Base-by-base conservation (phyloP, 2,888 invertebrate genomes). In the Blastobasis lacticolella region DNA sequence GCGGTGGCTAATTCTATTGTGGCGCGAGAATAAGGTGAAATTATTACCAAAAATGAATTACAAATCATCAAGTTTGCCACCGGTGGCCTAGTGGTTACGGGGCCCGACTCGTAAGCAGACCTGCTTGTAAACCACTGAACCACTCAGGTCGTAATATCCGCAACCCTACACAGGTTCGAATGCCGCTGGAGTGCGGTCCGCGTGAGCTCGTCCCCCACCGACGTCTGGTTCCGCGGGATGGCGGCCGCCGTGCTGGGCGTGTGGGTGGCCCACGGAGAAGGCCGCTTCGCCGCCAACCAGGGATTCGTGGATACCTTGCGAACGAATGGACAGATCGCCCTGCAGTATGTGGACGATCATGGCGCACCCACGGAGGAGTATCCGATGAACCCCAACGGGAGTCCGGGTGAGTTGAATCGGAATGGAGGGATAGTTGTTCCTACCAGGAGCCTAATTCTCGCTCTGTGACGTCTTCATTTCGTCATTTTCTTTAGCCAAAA, bases 221-320 rank as follows among this genome's bases (percentile, higher is more conserved):
- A 95, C 4, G 93, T 99, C 1, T 97, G 99, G 97, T 88, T 99
- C 62, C 81, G 89, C 50, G 95, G 92, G n/a, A 97, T 99, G 97
- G 92, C 92, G 52, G 94, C 92, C 38, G 93, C 94, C n/a, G 88
- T 94, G 1, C 89, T 98, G n/a, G 98, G 98, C 3, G 94, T 97
- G 61, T 99, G 98, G 98, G 91, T 96, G 3, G 97, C 98, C 4
- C 99, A 99, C 75, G 98, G 97, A 0, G 99, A 99, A 87, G 99
- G 99, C 59, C 88, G 91, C 57, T 94, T 94, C 66, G 88, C 91
- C 9, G 9, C 9, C 6, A 40, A 40, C 41, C 41, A 40, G 41
- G 41, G 9, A 40, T 40, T 40, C 41, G 7, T 9, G 41, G 41
- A 40, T 40, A 40, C 7, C 7, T 23, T 94, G 45, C 85, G 86